phyloP scores from a whole-genome alignment of 2,888 invertebrate genomes.

The Ommatoiulus sabulosus region DNA sequence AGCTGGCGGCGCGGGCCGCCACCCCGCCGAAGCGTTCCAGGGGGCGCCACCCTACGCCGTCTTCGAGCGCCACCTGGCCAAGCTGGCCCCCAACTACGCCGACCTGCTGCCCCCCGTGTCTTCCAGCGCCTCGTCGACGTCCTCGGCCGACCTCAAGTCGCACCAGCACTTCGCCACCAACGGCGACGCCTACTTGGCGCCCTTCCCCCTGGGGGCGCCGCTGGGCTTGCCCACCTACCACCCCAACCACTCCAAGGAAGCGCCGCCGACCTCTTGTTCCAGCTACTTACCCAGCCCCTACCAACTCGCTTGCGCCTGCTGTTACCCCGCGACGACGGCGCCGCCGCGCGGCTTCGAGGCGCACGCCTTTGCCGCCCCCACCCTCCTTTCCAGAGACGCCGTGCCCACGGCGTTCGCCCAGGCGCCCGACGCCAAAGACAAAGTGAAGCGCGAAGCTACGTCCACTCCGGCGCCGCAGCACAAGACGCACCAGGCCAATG shows the following conservation, averaged over 20 bases:
- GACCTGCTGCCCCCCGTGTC: constrained; percentile 2
- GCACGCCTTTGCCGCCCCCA: background rate
- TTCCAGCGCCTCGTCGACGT: constrained; percentile 10
- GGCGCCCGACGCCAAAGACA: constrained; percentile 51
- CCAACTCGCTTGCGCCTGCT: constrained; percentile 49
- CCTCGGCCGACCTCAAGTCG: constrained; percentile 39
- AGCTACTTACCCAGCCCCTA: constrained; percentile 53
- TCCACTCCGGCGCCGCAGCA: background rate
- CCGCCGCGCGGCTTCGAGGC: constrained; percentile 33
- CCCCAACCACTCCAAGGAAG: constrained; percentile 38
- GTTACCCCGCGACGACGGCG: constrained; percentile 5
- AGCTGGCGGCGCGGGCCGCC: background rate
- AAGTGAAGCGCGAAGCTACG: constrained; percentile 36
- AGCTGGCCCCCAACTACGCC: constrained; percentile 16
- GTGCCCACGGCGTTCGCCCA: background rate
- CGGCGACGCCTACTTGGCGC: background rate
- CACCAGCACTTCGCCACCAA: constrained; percentile 9
- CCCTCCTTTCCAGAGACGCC: background rate
- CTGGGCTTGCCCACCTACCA: constrained; percentile 41
- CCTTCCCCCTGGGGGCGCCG: background rate
- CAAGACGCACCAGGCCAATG: background rate
- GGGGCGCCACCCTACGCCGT: constrained; percentile 30
- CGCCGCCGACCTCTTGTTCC: constrained; percentile 42
- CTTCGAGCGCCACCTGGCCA: constrained; percentile 55
- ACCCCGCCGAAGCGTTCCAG: constrained; percentile 38